Conservation (phyloP, 2,113 vertebrate species). For the Phalacrocorax carbo region DNA sequence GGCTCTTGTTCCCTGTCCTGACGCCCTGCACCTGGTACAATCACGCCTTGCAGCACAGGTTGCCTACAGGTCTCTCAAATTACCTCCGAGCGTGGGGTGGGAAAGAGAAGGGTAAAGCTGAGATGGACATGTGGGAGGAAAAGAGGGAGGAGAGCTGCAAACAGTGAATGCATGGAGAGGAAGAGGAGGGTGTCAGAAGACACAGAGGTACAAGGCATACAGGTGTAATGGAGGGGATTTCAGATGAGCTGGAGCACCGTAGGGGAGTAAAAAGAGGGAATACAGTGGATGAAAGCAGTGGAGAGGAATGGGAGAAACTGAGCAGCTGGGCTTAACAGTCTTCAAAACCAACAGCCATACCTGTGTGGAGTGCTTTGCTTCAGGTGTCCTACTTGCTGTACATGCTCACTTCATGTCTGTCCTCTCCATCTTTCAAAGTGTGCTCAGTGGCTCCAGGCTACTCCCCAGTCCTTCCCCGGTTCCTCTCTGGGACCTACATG, state of each 20-base stretch:
- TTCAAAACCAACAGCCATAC: background rate
- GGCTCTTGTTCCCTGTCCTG: background rate
- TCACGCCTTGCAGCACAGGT: accelerated
- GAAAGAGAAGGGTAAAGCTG: background rate
- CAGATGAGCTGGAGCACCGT: background rate
- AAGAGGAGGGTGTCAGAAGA: background rate
- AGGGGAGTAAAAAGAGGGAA: background rate
- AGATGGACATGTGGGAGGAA: background rate
- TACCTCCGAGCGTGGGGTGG: background rate
- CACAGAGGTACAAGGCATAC: background rate
- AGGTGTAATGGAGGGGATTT: background rate
- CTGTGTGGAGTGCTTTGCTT: background rate
- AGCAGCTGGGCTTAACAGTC: background rate
- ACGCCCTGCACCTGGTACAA: background rate
- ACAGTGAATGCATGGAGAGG: background rate
- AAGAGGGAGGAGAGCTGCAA: background rate
- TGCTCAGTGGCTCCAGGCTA: background rate
- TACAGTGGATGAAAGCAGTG: background rate
- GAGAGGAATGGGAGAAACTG: background rate
- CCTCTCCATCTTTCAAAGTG: background rate
- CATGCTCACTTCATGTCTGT: background rate
- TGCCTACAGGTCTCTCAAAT: background rate
- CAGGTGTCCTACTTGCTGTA: accelerated
- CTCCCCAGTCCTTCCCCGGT: background rate
- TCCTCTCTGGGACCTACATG: background rate